Percentiles rank a stretch among this genome's conserved stretches.
Conservation (phyloP, 92 coral and sea anemone species). For the Palythoa grandiflora region DNA sequence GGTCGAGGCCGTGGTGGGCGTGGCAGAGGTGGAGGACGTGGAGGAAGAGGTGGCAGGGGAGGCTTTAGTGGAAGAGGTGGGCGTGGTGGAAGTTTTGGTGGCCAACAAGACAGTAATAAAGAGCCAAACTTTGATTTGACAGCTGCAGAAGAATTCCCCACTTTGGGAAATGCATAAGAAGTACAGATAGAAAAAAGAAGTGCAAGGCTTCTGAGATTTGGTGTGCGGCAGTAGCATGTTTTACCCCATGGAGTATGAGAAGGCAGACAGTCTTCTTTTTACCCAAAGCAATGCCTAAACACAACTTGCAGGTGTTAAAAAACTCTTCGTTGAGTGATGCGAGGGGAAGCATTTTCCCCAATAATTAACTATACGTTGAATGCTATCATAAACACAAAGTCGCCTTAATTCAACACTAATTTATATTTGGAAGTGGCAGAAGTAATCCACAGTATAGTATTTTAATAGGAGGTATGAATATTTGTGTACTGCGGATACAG, state of each 20-base stretch:
- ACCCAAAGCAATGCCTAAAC: slow-evolving; percentile 9
- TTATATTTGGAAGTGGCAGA: slow-evolving; percentile 34
- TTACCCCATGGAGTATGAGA: slow-evolving; percentile 15
- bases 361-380: slow-evolving; percentile 14
- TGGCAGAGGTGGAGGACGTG: slow-evolving; percentile 75
- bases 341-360: neutral
- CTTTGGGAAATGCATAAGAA: slow-evolving; percentile 69
- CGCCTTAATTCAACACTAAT: slow-evolving; percentile 40
- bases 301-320: slow-evolving; percentile 22
- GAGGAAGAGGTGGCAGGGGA: slow-evolving; percentile 59
- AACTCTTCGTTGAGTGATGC: slow-evolving; percentile 3
- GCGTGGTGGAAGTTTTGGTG: slow-evolving; percentile 58
- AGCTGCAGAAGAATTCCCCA: slow-evolving; percentile 88
- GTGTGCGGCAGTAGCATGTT: slow-evolving; percentile 13
- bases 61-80: slow-evolving; percentile 71
- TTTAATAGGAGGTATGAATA: slow-evolving; percentile 34
- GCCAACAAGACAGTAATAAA: slow-evolving; percentile 46
- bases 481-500: neutral
- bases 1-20: slow-evolving; percentile 77
- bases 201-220: neutral
- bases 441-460: slow-evolving; percentile 30
- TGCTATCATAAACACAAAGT: slow-evolving; percentile 32
- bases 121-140: slow-evolving; percentile 79
- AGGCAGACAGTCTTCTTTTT: slow-evolving; percentile 20
- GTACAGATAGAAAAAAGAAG: slow-evolving; percentile 12